Base-by-base conservation (phyloP, 2,888 invertebrate genomes). In the Plagodis dolabraria region DNA sequence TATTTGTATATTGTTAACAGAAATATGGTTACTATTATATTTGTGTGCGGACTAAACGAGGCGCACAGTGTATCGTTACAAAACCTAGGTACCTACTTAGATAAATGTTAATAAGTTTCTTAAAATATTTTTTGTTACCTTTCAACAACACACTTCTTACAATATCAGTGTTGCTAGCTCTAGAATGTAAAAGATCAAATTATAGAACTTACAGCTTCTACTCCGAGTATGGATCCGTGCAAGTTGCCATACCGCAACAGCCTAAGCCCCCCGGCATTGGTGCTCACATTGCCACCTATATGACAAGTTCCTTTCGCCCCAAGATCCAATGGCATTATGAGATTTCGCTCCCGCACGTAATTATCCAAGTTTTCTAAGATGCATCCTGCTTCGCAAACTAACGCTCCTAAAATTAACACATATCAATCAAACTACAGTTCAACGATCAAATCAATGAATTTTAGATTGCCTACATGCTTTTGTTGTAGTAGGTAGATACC, bases 291-390 rank as follows among this genome's bases (percentile, higher is more conserved):
- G 12, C 99, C 99, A 0, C 99, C 99, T 70, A 99, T 97, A 54
- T 98, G 97, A 78, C 99, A 99, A 60, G 96, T 96, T 35, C 98
- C 98, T 89, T 99, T 99, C 0, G 99, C 99, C 0, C 99, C 99
- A 61, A 99, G 93, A 91, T 99, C 99, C 57, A 99, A 83, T 0
- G 99, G 99, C 95, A 99, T 97, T 86, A 98, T 97, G 43, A 98
- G 93, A n/a, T 95, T 96, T 56, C 93, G 91, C 7, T 96, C 94
- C 5, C 94, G 92, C 5, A 98, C 94, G 76, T 95, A 94, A 56
- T 94, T 94, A 73, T 99, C 98, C 47, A 99, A 86, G 50, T 93
- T 95, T 86, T 99, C 98, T 64, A 99, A 89, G 54, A 99, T 94
- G 85, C 98, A 99, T 2, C 99, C 99, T n/a, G 98, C 95, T 86